Base-by-base conservation (phyloP, 2,113 vertebrate species). In the Hoplias malabaricus region DNA sequence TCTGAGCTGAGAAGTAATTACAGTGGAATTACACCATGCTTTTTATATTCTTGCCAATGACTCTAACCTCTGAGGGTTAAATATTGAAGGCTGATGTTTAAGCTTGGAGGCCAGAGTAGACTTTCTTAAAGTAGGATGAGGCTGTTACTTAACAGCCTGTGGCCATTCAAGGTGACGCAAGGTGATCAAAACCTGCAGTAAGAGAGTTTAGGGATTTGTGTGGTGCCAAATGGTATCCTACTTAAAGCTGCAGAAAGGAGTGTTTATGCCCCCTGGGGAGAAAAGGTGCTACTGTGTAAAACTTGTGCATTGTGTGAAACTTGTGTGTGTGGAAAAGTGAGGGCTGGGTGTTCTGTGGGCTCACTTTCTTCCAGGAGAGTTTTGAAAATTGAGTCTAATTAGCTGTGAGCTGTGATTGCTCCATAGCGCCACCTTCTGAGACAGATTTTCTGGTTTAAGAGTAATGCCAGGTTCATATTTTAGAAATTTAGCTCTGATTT, bases 121-220 rank as follows among this genome's bases (percentile, higher is more conserved):
- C 36, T 4, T 40, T 59, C 2, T 12, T 57, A 38, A 57, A 43
- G 54, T 2, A 73, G 59, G 19, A 36, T n/a, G 59, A 8, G 31
- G 27, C 56, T 14, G 23, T 48, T 21, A 38, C 38, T 5, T 21
- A 61, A 46, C n/a, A 33, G 54, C 40, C 42, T 65, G 7, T 27
- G 61, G 59, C 31, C 16, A 36, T 63, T 63, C 59, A 68, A 43
- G 65, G 40, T 68, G 34, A 29, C 42, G 43, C 13, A 36, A 50
- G 12, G 43, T 34, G 59, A 75, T 65, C 42, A 65, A 54, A 66
- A n/a, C 46, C 14, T 40, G 46, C n/a, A 33, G 21, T 54, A 66
- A 34, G 25, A 31, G 61, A 66, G 43, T 38, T 66, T 66, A 33
- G 10, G 48, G 33, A 54, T 66, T 54, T 2, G 16, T 67, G 33